Evolutionary conservation across 2,888 invertebrate species (phyloP).

Genomic region (Oscheius sp.): DNA sequence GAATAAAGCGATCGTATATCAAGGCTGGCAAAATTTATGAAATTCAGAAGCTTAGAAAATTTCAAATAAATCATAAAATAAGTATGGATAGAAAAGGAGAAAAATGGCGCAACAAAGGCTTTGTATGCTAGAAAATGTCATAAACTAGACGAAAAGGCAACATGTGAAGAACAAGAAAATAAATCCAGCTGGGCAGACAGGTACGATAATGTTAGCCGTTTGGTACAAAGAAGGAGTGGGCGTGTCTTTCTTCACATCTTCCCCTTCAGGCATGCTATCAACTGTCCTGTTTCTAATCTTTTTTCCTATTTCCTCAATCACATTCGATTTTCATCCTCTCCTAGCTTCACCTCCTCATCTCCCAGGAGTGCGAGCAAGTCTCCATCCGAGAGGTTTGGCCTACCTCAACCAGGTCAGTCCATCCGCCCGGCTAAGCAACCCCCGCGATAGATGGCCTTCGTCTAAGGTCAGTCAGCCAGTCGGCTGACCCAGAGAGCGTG

Average conservation of each 20-base stretch:
- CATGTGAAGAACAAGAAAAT: neutral
- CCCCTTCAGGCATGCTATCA: neutral
- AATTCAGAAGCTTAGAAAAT: too few species aligned
- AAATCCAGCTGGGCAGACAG: too few species aligned
- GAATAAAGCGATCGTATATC: too few species aligned
- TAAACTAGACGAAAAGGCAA: neutral
- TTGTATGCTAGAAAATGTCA: neutral
- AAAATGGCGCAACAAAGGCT: neutral
- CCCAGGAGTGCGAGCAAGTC: slow-evolving; percentile 49
- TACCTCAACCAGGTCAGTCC: slow-evolving; percentile 52
- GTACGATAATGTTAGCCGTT: neutral
- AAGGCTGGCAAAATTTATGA: too few species aligned
- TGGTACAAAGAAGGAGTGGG: slow-evolving; percentile 1
- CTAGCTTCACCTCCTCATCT: slow-evolving; percentile 40
- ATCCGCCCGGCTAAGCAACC: neutral
- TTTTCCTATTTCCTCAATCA: slow-evolving; percentile 14
- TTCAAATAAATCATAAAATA: too few species aligned
- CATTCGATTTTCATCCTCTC: slow-evolving; percentile 47
- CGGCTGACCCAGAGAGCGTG: too few species aligned
- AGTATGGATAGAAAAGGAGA: neutral
- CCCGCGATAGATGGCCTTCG: slow-evolving; percentile 15
- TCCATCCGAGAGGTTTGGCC: slow-evolving; percentile 48
- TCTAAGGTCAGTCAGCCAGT: slow-evolving; percentile 12
- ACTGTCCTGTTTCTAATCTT: slow-evolving; percentile 21
- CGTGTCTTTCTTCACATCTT: too few species aligned